phyloP scores from a whole-genome alignment of 2,797 vertebrate genomes.

The Arctocebus calabarensis region DNA sequence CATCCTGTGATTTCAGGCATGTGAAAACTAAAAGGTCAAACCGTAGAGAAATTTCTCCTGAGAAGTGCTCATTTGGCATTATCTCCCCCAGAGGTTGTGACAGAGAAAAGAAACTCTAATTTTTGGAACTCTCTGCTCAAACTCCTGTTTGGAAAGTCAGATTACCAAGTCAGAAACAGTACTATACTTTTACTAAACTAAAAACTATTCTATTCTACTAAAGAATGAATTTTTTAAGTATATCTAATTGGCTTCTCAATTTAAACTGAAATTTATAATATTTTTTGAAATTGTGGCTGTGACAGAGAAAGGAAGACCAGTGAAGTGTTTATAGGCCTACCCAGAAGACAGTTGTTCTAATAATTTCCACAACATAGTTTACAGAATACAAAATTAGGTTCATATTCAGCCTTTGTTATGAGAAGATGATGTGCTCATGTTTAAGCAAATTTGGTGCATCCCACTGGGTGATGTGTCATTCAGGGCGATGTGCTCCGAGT shows the following conservation, averaged over 20 bases:
- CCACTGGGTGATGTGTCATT: slow-evolving; percentile 75
- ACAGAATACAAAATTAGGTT: slow-evolving; percentile 65
- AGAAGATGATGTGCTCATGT: slow-evolving; percentile 61
- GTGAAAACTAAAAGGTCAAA: not conserved
- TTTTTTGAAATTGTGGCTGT: not conserved
- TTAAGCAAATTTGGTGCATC: slow-evolving; percentile 76
- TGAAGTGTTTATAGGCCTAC: not conserved
- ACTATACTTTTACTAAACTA: not conserved
- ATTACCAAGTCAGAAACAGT: not conserved
- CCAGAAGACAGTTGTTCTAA: not conserved
- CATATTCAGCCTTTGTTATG: slow-evolving; percentile 53
- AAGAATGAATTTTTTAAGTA: not conserved
- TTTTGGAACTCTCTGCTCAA: not conserved
- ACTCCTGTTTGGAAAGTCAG: not conserved
- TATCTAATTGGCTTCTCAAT: not conserved
- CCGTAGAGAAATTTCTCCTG: not conserved
- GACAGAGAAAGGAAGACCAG: not conserved
- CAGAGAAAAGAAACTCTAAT: not conserved
- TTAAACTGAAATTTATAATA: not conserved
- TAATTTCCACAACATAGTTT: slow-evolving; percentile 49
- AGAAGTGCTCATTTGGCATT: not conserved
- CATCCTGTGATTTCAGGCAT: not conserved
- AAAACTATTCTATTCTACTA: accelerated
- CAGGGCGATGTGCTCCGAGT: slow-evolving; percentile 74
- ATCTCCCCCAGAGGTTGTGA: not conserved